Conservation (phyloP, 2,888 invertebrate genomes). For the Latrodectus hesperus region DNA sequence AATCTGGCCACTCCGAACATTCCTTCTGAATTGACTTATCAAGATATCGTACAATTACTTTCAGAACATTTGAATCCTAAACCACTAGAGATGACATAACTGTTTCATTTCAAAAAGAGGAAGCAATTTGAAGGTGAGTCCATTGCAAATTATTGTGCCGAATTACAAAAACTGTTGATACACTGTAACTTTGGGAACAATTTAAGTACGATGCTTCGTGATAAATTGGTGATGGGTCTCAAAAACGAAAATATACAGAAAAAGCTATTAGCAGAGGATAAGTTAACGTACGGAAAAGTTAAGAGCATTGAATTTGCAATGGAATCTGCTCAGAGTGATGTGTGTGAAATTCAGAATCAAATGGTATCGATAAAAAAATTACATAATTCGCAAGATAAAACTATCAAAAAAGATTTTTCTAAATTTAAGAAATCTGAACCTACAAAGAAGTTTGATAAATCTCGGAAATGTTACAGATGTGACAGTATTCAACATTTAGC, state of each 20-base stretch:
- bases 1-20: constrained; percentile 50
- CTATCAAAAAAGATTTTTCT: too few relatives aligned
- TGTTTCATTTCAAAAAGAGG: constrained; percentile 45
- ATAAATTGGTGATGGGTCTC: constrained; percentile 51
- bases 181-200: constrained; percentile 49
- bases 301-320: constrained; percentile 49
- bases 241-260: constrained; percentile 49
- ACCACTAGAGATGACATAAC: constrained; percentile 52
- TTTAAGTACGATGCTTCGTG: constrained; percentile 50
- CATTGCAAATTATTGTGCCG: constrained; percentile 45
- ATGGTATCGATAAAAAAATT: too few relatives aligned
- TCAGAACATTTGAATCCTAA: constrained; percentile 52
- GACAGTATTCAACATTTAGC: constrained; percentile 24
- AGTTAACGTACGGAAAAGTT: constrained; percentile 46
- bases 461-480: constrained; percentile 28
- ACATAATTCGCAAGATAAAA: too few relatives aligned
- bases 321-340: constrained; percentile 46
- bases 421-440: constrained; percentile 29
- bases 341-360: constrained; percentile 50
- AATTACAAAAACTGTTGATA: constrained; percentile 44
- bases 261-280: constrained; percentile 45
- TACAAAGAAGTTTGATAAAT: constrained; percentile 29
- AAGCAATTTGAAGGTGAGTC: constrained; percentile 47
- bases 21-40: constrained; percentile 51
- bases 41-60: constrained; percentile 53